Percentiles rank a stretch among this genome's conserved stretches.
Conservation (phyloP, 2,888 invertebrate species). For the Perizoma affinitatum region DNA sequence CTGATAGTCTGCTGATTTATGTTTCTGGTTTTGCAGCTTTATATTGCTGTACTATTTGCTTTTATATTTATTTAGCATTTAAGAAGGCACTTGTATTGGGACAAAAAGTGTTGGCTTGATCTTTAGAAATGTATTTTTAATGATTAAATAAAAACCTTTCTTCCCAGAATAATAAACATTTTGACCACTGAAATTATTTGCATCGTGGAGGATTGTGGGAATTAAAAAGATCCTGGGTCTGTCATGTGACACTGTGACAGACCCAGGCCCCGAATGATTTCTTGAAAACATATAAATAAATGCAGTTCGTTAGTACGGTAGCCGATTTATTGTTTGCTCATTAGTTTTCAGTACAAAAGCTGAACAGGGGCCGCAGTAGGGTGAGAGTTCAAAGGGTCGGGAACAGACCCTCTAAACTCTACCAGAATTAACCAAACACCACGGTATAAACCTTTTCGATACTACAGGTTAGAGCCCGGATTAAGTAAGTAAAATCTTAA, state of each 20-base stretch:
- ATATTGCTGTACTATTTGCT: slow-evolving; percentile 13
- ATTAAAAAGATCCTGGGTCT: too few species aligned
- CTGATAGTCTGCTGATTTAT: slow-evolving; percentile 23
- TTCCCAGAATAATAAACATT: too few species aligned
- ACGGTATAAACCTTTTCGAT: too few species aligned
- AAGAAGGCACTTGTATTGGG: background rate
- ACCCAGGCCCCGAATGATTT: slow-evolving; percentile 5
- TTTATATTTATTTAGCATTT: slow-evolving; percentile 11
- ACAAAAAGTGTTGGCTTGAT: too few species aligned
- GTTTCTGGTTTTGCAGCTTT: slow-evolving; percentile 19
- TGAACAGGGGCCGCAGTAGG: slow-evolving; percentile 26
- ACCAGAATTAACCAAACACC: too few species aligned
- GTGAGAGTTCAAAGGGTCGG: background rate
- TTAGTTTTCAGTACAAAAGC: slow-evolving; percentile 37
- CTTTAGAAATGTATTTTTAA: too few species aligned
- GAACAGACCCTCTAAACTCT: too few species aligned
- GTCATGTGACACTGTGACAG: background rate
- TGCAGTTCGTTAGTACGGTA: slow-evolving; percentile 15
- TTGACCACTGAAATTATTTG: too few species aligned
- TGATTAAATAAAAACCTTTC: too few species aligned
- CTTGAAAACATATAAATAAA: slow-evolving; percentile 13
- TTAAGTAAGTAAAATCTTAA: background rate
- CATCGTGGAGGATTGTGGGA: too few species aligned
- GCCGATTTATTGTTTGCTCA: slow-evolving; percentile 28
- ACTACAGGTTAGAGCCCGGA: too few species aligned